Percentiles rank a stretch among this genome's conserved stretches.
Evolutionary conservation across 2,888 invertebrate genomes (phyloP).

Genomic region (Aspidiotus rigidus): DNA sequence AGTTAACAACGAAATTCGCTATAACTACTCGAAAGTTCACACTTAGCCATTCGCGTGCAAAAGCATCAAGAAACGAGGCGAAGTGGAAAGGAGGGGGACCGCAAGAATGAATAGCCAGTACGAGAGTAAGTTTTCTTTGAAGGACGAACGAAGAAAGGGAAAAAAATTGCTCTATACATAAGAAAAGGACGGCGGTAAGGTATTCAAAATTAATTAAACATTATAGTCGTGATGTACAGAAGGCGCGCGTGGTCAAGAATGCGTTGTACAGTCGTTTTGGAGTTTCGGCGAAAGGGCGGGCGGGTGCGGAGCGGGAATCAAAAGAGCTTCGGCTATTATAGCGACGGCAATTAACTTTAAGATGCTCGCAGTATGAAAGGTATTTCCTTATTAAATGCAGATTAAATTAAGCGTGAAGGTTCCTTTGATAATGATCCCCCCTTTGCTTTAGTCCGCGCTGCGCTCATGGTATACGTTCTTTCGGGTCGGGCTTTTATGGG

Average conservation of each 20-base stretch:
- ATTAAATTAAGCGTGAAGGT: slow-evolving; percentile 34
- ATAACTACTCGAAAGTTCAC: slow-evolving; percentile 13
- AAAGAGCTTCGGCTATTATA: slow-evolving; percentile 15
- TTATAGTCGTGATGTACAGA: slow-evolving; percentile 9
- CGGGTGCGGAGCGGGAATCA: slow-evolving; percentile 12
- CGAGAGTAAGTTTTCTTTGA: neutral
- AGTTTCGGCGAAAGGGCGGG: neutral
- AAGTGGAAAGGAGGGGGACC: neutral
- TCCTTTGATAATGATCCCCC: slow-evolving; percentile 30
- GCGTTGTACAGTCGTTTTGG: slow-evolving; percentile 9
- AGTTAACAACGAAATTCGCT: slow-evolving; percentile 19
- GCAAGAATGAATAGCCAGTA: slow-evolving; percentile 1
- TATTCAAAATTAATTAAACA: slow-evolving; percentile 32
- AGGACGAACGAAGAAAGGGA: neutral
- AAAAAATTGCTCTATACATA: neutral
- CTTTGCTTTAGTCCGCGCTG: neutral
- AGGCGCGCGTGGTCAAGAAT: slow-evolving; percentile 6
- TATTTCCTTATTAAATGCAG: slow-evolving; percentile 32
- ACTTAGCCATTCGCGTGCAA: no score
- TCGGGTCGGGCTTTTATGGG: no score
- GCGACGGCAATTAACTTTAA: slow-evolving; percentile 27
- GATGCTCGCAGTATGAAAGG: slow-evolving; percentile 27
- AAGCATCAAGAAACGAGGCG: neutral
- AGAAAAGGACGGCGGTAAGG: slow-evolving; percentile 8
- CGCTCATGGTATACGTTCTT: no score